A percentile compares a stretch with the other conserved stretches of the same genome.
Conservation (phyloP, 2,888 invertebrate species). For the Drosophila percnosoma region DNA sequence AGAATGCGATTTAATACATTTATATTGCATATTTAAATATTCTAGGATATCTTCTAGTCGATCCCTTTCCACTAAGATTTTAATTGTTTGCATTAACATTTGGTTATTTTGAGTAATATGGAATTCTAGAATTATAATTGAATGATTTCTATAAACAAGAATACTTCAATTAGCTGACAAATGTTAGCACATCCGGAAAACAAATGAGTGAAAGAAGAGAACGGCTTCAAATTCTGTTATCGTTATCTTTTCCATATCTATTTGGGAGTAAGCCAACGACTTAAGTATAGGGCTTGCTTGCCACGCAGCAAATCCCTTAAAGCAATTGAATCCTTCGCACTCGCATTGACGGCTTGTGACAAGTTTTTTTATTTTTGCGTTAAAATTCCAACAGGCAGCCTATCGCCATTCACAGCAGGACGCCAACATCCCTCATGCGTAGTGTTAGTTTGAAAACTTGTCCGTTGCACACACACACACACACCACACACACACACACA, state of each 20-base stretch:
- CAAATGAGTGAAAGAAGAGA: background rate
- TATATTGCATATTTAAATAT: background rate
- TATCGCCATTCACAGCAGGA: constrained; percentile 16
- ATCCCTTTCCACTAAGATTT: too few relatives aligned
- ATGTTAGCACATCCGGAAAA: background rate
- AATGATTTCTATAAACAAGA: background rate
- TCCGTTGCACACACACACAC: constrained; percentile 1
- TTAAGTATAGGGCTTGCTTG: background rate
- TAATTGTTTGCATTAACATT: background rate
- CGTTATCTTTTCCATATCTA: background rate
- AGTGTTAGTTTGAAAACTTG: background rate
- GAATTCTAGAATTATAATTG: background rate
- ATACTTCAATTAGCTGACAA: background rate
- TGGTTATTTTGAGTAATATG: background rate
- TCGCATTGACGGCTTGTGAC: background rate
- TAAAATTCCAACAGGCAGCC: constrained; percentile 1
- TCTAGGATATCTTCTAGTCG: background rate
- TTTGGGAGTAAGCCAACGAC: background rate
- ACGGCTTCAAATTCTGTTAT: background rate
- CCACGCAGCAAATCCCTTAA: constrained; percentile 1
- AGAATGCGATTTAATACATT: background rate
- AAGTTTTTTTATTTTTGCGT: constrained; percentile 1
- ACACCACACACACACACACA: constrained; percentile 11
- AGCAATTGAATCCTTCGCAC: background rate
- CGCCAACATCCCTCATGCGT: background rate